Conservation (phyloP, 2,888 invertebrate species). For the Synergus umbraculus region DNA sequence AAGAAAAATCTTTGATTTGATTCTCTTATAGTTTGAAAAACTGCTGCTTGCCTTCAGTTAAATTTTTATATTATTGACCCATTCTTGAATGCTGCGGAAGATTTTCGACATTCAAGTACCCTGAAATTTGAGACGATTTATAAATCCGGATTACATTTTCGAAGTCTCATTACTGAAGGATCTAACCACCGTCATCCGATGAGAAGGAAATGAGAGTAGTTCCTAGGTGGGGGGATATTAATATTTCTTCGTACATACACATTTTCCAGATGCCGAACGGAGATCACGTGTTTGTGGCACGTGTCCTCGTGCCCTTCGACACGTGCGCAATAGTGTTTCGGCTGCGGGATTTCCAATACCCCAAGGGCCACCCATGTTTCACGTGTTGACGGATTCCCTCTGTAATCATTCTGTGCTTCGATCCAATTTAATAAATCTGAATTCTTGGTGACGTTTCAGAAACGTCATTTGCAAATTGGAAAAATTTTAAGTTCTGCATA, state of each 20-base stretch:
- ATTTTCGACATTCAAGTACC: not conserved
- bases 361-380: slow-evolving; percentile 41
- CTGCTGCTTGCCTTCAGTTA: not conserved
- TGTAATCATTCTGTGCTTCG: slow-evolving; percentile 32
- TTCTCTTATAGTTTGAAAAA: too few relatives aligned
- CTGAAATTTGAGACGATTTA: not conserved
- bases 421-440: slow-evolving; percentile 30
- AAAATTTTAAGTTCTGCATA: too few relatives aligned
- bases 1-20: too few relatives aligned
- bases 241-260: slow-evolving; percentile 26
- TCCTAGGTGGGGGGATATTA: slow-evolving; percentile 14
- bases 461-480: not conserved
- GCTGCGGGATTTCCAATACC: slow-evolving; percentile 37
- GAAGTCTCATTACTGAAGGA: slow-evolving; percentile 14
- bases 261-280: slow-evolving; percentile 14
- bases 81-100: not conserved
- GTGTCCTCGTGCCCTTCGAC: slow-evolving; percentile 57
- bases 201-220: slow-evolving; percentile 28
- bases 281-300: slow-evolving; percentile 63
- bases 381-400: slow-evolving; percentile 46
- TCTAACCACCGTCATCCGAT: slow-evolving; percentile 16
- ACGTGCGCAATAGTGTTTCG: slow-evolving; percentile 58
- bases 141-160: not conserved
- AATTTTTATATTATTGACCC: not conserved
- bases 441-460: not conserved